Evolutionary conservation across 2,113 vertebrate species (phyloP).

Genomic region (Campylomormyrus tamandua): DNA sequence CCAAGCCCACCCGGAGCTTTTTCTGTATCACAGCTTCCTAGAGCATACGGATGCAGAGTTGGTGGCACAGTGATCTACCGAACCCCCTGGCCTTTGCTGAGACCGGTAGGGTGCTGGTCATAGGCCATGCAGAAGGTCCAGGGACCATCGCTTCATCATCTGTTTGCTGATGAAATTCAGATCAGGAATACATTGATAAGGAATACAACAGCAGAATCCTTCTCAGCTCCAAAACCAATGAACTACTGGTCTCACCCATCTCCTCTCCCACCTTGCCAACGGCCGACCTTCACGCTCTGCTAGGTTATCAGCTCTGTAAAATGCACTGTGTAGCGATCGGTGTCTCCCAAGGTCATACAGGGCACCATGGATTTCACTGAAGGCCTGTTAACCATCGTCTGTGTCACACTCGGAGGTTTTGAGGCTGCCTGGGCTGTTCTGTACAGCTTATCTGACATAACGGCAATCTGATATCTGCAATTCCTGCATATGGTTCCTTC

Average conservation of each 20-base stretch:
- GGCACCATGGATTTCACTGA: background rate
- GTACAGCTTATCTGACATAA: background rate
- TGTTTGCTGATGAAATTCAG: background rate
- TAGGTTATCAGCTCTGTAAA: background rate
- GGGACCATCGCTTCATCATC: background rate
- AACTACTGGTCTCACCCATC: background rate
- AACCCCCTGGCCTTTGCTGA: background rate
- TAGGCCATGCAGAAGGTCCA: too few species aligned
- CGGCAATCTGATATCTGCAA: background rate
- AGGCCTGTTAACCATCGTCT: background rate
- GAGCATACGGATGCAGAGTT: background rate
- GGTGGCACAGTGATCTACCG: background rate
- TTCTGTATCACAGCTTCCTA: constrained; percentile 20
- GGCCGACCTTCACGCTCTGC: background rate
- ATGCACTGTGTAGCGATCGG: background rate
- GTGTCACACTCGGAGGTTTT: background rate
- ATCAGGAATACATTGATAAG: too few species aligned
- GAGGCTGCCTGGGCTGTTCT: background rate
- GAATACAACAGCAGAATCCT: background rate
- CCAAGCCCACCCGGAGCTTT: background rate
- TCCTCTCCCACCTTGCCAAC: background rate
- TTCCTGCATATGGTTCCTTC: too few species aligned
- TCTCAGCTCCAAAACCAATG: background rate
- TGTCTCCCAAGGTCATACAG: background rate
- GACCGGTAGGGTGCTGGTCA: background rate